A percentile compares a stretch with the other conserved stretches of the same genome.
Conservation (phyloP, 2,888 invertebrate genomes). For the Habrosyne pyritoides region DNA sequence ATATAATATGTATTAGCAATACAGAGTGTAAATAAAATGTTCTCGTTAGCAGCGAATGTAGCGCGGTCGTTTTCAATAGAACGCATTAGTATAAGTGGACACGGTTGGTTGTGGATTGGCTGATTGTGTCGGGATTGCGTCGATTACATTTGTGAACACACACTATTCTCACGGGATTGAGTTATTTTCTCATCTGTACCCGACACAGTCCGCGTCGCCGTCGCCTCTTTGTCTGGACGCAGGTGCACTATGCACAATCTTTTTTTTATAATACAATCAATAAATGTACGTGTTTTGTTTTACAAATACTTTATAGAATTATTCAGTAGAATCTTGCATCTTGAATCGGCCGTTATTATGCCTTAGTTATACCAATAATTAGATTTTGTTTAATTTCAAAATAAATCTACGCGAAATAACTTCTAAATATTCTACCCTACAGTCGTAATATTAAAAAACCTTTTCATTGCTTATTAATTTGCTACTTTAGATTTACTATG, state of each 20-base stretch:
- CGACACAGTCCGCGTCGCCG: constrained; percentile 31
- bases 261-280: constrained; percentile 14
- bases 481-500: no score
- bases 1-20: constrained; percentile 15
- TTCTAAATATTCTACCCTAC: no score
- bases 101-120: constrained; percentile 53
- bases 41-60: constrained; percentile 36
- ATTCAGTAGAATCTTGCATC: not conserved
- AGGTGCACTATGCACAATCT: constrained; percentile 47
- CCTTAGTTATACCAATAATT: no score
- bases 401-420: no score
- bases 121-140: constrained; percentile 55
- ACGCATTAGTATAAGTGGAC: constrained; percentile 66
- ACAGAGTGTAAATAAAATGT: constrained; percentile 46
- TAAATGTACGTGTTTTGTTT: not conserved
- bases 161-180: constrained; percentile 51
- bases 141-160: constrained; percentile 56
- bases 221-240: constrained; percentile 35
- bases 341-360: no score
- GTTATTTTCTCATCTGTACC: constrained; percentile 60
- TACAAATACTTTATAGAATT: not conserved
- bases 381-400: no score
- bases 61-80: constrained; percentile 59
- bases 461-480: no score
- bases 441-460: no score